Conservation (phyloP, 2,888 invertebrate genomes). For the Sarcophaga variegata region DNA sequence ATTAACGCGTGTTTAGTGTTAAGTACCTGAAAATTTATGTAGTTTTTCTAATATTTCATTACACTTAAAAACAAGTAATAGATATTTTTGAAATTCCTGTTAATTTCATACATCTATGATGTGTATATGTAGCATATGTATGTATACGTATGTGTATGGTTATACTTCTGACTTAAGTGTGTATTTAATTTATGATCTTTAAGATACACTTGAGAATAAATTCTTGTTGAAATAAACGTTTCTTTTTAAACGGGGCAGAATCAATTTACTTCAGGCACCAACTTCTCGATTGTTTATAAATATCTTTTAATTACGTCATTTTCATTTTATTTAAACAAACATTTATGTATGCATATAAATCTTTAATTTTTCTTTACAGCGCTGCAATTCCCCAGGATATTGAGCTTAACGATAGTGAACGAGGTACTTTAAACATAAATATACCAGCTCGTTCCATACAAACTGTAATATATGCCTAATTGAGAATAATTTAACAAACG, state of each 20-base stretch:
- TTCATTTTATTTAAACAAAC: neutral
- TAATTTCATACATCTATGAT: neutral
- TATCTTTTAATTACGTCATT: neutral
- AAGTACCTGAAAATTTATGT: conserved; percentile 56
- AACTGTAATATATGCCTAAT: conserved; percentile 81
- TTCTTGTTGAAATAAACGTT: neutral
- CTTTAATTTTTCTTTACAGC: conserved; percentile 75
- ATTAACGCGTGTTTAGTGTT: conserved; percentile 58
- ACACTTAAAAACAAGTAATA: conserved; percentile 43
- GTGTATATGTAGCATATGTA: neutral
- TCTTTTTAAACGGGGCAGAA: neutral
- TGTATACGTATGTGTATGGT: no score
- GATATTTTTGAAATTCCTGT: conserved; percentile 40
- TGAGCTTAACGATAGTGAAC: conserved; percentile 79
- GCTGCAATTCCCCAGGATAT: conserved; percentile 76
- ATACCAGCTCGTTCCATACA: conserved; percentile 81
- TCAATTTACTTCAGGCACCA: neutral
- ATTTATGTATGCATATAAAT: conserved; percentile 23
- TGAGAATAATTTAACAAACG: neutral
- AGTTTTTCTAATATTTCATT: conserved; percentile 40
- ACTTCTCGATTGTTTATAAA: neutral
- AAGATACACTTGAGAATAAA: conserved; percentile 59
- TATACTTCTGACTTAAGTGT: conserved; percentile 39
- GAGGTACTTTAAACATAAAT: conserved; percentile 78
- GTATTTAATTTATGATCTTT: conserved; percentile 44